phyloP scores from a whole-genome alignment of 2,113 vertebrate species.

The Oryzias melastigma region DNA sequence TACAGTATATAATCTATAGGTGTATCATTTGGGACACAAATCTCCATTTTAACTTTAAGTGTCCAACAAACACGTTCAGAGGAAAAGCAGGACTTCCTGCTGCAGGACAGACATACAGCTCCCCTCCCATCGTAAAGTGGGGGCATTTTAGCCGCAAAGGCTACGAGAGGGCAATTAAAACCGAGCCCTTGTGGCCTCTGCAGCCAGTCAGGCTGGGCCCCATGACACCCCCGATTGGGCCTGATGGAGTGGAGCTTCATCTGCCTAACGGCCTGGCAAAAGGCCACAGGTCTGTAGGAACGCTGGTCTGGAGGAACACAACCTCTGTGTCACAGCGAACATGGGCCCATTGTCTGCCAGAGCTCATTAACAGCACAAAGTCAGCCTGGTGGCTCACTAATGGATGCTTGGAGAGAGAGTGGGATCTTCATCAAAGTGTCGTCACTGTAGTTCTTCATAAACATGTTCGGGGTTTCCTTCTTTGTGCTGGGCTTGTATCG shows the following conservation, averaged over 20 bases:
- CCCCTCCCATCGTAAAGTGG: conserved; percentile 34
- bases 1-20: too few relatives aligned
- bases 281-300: conserved; percentile 61
- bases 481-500: too few relatives aligned
- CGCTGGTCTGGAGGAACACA: conserved; percentile 63
- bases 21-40: too few relatives aligned
- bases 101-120: conserved; percentile 8
- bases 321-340: conserved; percentile 55
- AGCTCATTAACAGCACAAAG: conserved; percentile 70
- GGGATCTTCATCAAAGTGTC: conserved; percentile 24
- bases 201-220: conserved; percentile 43
- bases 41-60: too few relatives aligned
- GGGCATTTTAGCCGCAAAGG: conserved; percentile 37
- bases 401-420: conserved; percentile 50
- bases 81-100: too few relatives aligned
- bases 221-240: conserved; percentile 67
- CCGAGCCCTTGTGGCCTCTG: conserved; percentile 41
- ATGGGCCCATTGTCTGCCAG: conserved; percentile 61
- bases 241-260: conserved; percentile 82
- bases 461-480: conserved; percentile 45
- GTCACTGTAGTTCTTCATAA: conserved; percentile 34
- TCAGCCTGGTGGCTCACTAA: conserved; percentile 53
- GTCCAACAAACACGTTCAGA: too few relatives aligned
- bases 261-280: conserved; percentile 80
- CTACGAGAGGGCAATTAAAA: conserved; percentile 62